A percentile compares a stretch with the other conserved stretches of the same genome.
Evolutionary conservation across 2,888 invertebrate genomes (phyloP).

Genomic region (Invenusta paracnida): DNA sequence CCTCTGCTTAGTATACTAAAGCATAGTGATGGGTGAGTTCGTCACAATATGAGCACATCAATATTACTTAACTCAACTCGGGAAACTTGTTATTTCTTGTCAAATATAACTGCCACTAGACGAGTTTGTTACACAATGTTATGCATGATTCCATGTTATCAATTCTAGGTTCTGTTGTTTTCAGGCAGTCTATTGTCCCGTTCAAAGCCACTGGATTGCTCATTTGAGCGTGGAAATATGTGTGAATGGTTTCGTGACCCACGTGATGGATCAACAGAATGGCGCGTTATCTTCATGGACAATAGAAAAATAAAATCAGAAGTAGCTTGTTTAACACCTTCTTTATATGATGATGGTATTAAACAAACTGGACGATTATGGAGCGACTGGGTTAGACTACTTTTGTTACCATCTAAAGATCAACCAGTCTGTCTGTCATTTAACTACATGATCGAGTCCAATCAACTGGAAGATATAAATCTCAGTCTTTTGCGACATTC

Average conservation of each 20-base stretch:
- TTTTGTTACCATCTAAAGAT: neutral
- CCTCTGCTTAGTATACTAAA: neutral
- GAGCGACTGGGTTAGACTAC: slow-evolving; percentile 14
- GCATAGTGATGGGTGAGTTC: slow-evolving; percentile 16
- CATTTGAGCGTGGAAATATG: neutral
- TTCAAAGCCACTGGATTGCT: neutral
- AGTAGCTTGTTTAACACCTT: slow-evolving; percentile 15
- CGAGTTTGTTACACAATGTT: neutral
- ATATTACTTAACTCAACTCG: neutral
- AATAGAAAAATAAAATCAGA: neutral
- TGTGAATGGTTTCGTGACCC: slow-evolving; percentile 32
- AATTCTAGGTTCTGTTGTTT: neutral
- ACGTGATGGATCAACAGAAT: neutral
- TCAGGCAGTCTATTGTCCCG: neutral
- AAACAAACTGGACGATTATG: slow-evolving; percentile 24
- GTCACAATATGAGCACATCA: neutral
- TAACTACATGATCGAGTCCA: neutral
- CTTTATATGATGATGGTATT: neutral
- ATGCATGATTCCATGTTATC: neutral
- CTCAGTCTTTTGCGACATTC: slow-evolving; percentile 39
- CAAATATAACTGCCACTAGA: neutral
- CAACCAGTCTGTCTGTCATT: slow-evolving; percentile 17
- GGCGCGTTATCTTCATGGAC: neutral
- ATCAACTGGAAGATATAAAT: neutral
- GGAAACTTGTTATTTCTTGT: neutral